A percentile compares a stretch with the other conserved stretches of the same genome.
Conservation (phyloP, 2,797 vertebrate species). For the Sebastes cheni region DNA sequence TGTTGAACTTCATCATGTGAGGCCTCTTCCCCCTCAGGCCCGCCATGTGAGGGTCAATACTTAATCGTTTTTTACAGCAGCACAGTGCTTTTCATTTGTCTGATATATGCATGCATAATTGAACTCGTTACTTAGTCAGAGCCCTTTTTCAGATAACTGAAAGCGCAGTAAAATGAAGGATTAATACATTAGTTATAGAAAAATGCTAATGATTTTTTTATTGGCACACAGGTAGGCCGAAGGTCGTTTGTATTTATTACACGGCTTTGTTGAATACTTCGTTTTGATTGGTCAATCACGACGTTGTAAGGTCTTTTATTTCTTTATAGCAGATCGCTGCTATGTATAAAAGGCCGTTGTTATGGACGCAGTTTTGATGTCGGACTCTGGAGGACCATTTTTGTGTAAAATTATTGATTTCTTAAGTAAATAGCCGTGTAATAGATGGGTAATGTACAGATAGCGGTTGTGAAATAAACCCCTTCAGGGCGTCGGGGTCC, state of each 20-base stretch:
- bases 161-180: not conserved
- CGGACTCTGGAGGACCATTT: no score
- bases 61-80: not conserved
- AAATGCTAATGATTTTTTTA: not conserved
- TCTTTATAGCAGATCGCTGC: no score
- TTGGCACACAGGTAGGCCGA: not conserved
- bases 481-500: no score
- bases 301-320: no score
- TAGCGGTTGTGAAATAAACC: no score
- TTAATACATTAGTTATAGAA: not conserved
- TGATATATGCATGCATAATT: not conserved
- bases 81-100: conserved; percentile 27
- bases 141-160: not conserved
- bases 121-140: not conserved
- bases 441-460: no score
- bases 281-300: no score
- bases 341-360: no score
- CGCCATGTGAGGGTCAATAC: conserved; percentile 47
- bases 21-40: conserved; percentile 29
- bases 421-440: no score
- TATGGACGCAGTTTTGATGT: no score
- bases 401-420: no score
- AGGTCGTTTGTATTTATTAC: not conserved
- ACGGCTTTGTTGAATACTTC: no score
- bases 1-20: conserved; percentile 51